Base-by-base conservation (phyloP, 2,888 invertebrate species). In the Rhogogaster chlorosoma region DNA sequence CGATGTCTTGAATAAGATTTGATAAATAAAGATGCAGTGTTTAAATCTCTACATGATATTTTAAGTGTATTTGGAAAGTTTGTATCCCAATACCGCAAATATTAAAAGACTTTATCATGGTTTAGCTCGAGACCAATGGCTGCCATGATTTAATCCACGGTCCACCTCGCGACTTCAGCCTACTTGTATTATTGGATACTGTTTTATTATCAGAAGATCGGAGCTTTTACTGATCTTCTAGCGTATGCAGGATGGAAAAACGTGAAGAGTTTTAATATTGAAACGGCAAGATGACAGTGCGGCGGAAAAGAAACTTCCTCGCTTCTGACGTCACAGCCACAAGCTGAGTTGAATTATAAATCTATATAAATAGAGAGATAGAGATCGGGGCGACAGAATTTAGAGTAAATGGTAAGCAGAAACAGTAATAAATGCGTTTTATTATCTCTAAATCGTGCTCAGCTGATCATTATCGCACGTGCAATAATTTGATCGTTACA, bases 371-470 rank as follows among this genome's bases (percentile, higher is more conserved):
- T 53, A n/a, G 4, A 75, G 32, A 29, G 6, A 78, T 32, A 73
- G 22, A 45, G 3, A 42, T 15, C 26, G 5, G 36, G 36, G 42
- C 36, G 73, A n/a, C 2, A 75, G 9, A 75, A 75, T 42, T 75
- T 10, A n/a, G 1, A 75, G 18, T 75, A 42, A 45, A 75, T 75
- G 75, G 42, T 75, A 45, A 42, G 57, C 29, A 57, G 57, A 29
- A 78, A 78, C 78, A 57, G 29, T 75, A 75, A 75, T 75, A 75
- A 75, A 42, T 75, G 75, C 75, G 18, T 75, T 75, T 36, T 42
- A 42, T 75, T 75, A 22, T 26, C 22, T 45, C 75, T 22, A 26
- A 75, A 42, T 75, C 75, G 10, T 75, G 75, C 75, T 53, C 57
- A 22, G 78, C 38, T 57, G 70, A 32, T 36, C 9, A 70, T 75